phyloP scores from a whole-genome alignment of 2,888 invertebrate species.

The Tetragnatha montana region DNA sequence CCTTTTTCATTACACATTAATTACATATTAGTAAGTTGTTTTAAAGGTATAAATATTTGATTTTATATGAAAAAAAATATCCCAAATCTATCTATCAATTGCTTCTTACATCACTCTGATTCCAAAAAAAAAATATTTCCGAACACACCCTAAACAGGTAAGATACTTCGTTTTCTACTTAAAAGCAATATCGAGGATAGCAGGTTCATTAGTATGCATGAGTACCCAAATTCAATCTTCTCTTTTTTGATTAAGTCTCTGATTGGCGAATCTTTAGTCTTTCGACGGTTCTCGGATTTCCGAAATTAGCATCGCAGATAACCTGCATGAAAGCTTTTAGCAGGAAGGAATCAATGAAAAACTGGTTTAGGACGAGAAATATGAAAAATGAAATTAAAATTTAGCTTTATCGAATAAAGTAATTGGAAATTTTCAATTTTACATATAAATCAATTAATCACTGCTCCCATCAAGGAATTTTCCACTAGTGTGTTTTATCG shows the following conservation, averaged over 20 bases:
- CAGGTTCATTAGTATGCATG: slow-evolving; percentile 22
- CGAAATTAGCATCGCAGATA: slow-evolving; percentile 2
- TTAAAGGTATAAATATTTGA: no score
- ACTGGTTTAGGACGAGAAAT: not conserved
- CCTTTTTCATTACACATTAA: no score
- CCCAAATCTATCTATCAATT: no score
- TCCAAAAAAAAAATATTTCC: no score
- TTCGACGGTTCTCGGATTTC: not conserved
- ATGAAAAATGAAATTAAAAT: not conserved
- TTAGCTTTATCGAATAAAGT: no score
- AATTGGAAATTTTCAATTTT: no score
- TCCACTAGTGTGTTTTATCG: no score
- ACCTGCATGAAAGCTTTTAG: slow-evolving; percentile 4
- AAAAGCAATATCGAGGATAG: not conserved
- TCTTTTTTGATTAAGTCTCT: slow-evolving; percentile 5
- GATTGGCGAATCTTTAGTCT: not conserved
- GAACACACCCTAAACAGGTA: not conserved
- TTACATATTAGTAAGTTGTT: no score
- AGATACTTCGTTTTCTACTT: not conserved
- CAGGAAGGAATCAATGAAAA: not conserved
- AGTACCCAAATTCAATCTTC: not conserved
- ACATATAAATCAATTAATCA: no score
- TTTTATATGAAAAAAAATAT: no score
- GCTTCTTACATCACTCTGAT: no score
- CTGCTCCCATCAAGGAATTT: no score